phyloP scores from a whole-genome alignment of 2,888 invertebrate species.

The Spicauda simplicius region DNA sequence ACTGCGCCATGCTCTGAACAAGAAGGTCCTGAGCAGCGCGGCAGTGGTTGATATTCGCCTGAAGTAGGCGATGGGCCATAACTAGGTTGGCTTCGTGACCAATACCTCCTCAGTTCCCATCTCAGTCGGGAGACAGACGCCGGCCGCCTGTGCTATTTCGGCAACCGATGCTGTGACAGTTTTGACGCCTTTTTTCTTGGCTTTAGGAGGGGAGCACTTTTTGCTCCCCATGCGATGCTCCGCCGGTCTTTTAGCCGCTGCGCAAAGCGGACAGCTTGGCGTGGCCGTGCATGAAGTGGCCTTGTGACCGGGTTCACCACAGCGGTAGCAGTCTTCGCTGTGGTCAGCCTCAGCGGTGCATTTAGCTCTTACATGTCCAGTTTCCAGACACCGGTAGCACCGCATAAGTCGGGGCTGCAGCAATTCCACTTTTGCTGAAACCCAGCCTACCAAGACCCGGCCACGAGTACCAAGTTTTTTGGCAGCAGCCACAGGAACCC shows the following conservation, averaged over 20 bases:
- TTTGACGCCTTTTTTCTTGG: too few species aligned
- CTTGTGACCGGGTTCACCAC: constrained; percentile 40
- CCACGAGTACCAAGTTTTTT: not conserved
- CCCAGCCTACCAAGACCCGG: constrained; percentile 27
- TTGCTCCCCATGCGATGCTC: too few species aligned
- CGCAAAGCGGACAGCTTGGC: constrained; percentile 19
- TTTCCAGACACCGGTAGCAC: constrained; percentile 28
- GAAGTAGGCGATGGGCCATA: not conserved
- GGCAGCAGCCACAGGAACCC: constrained; percentile 4
- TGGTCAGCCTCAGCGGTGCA: constrained; percentile 1
- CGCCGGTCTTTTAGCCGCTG: constrained; percentile 6
- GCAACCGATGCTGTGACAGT: too few species aligned
- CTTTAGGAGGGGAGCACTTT: too few species aligned
- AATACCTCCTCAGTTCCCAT: too few species aligned
- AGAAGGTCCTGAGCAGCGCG: too few species aligned
- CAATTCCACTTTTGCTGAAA: constrained; percentile 20
- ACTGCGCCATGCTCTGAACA: too few species aligned
- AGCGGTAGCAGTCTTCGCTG: constrained; percentile 6
- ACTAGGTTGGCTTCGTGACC: too few species aligned
- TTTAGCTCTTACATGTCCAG: constrained; percentile 1
- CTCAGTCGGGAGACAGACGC: too few species aligned
- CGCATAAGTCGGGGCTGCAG: constrained; percentile 17
- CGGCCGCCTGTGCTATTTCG: too few species aligned
- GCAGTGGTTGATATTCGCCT: not conserved
- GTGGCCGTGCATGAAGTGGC: not conserved